These are phyloP conservation scores for Andrena minutula DNA, from an alignment of 2,888 invertebrate species.

Conservation along the genomic window DNA sequence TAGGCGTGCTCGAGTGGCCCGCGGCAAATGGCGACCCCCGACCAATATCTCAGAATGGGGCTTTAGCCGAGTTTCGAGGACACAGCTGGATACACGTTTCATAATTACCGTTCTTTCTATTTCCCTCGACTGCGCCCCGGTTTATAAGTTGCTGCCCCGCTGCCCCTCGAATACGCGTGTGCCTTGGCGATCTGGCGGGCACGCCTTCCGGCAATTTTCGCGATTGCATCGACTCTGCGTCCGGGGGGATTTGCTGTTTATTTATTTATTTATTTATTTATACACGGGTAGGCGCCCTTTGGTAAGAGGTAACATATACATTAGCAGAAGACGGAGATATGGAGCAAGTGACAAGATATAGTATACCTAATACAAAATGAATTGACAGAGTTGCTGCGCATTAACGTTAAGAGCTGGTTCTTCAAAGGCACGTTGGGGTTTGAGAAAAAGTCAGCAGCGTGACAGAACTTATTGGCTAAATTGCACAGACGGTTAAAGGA, in stretches of 20 bases:
- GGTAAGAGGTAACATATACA: too few species aligned
- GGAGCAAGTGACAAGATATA: too few species aligned
- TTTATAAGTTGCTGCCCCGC: not conserved
- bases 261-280: too few species aligned
- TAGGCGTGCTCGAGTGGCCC: constrained; percentile 29
- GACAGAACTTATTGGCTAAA: too few species aligned
- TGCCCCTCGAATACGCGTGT: not conserved
- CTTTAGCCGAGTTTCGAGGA: constrained; percentile 54
- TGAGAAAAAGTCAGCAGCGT: too few species aligned
- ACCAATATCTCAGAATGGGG: constrained; percentile 46
- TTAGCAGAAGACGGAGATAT: too few species aligned
- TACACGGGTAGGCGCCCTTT: too few species aligned
- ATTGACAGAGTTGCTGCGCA: too few species aligned
- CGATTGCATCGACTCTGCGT: constrained; percentile 20
- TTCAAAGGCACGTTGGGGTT: too few species aligned
- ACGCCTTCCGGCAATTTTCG: constrained; percentile 20
- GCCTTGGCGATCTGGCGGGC: constrained; percentile 1
- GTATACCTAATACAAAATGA: too few species aligned
- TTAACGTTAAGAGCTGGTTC: too few species aligned
- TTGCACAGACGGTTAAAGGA: too few species aligned
- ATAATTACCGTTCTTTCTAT: constrained; percentile 64
- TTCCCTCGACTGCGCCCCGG: constrained; percentile 5
- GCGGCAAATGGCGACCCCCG: constrained; percentile 50
- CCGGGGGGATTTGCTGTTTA: not conserved
- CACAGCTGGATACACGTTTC: constrained; percentile 60